Conservation (phyloP, 2,113 vertebrate species). For the Amphilophus citrinellus region DNA sequence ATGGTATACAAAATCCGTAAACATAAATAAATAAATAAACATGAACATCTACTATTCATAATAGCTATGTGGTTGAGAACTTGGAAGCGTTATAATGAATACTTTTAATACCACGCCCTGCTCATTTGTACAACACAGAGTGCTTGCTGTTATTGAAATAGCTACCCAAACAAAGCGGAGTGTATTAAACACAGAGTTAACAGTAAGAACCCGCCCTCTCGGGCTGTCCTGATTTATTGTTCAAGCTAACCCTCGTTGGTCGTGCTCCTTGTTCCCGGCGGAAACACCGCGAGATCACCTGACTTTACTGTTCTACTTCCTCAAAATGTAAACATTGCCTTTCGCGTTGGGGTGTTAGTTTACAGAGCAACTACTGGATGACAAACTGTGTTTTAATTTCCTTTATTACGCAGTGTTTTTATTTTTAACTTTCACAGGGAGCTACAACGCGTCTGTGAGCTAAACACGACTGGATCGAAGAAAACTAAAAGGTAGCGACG, state of each 20-base stretch:
- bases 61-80: not conserved
- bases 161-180: not conserved
- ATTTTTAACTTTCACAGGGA: not conserved
- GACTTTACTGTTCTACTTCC: constrained; percentile 64
- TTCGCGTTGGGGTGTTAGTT: not conserved
- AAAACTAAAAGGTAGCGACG: constrained; percentile 35
- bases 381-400: not conserved
- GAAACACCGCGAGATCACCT: constrained; percentile 68
- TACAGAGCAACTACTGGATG: not conserved
- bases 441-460: not conserved
- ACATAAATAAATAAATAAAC: constrained; percentile 1
- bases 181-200: too few relatives aligned
- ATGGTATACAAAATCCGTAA: not conserved
- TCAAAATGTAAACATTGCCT: constrained; percentile 74
- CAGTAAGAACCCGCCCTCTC: not conserved
- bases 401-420: not conserved
- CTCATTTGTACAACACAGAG: not conserved
- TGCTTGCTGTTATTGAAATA: not conserved
- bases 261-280: not conserved
- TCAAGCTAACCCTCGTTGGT: not conserved
- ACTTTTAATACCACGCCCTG: not conserved
- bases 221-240: rapidly evolving
- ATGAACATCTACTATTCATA: not conserved
- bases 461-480: not conserved
- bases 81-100: too few relatives aligned